Conservation (phyloP, 2,888 invertebrate species). For the Spatulosminthurus flaviceps region DNA sequence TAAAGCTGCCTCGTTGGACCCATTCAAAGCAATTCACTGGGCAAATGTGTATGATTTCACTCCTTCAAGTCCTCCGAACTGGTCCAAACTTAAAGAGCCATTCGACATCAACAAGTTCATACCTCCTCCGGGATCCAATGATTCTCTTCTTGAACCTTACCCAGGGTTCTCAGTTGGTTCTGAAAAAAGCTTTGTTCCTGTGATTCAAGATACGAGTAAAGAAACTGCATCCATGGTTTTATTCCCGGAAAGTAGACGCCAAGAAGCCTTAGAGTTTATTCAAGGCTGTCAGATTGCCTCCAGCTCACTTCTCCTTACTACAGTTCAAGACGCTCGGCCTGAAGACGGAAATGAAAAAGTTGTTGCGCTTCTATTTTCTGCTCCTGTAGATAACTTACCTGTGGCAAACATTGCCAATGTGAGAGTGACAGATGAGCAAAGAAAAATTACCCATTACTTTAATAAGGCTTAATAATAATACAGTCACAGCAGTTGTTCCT, state of each 20-base stretch:
- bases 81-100: constrained; percentile 21
- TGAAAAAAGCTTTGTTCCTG: constrained; percentile 35
- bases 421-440: constrained; percentile 1
- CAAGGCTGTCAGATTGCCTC: constrained; percentile 18
- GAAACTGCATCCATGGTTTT: neutral
- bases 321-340: neutral
- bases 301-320: constrained; percentile 31
- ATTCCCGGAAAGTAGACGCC: constrained; percentile 29
- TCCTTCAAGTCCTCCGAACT: constrained; percentile 39
- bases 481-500: too few species aligned
- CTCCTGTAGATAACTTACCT: neutral
- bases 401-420: constrained; percentile 14
- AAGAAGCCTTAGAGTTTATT: constrained; percentile 32
- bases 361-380: constrained; percentile 25
- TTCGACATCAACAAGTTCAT: constrained; percentile 28
- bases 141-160: neutral
- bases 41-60: constrained; percentile 60
- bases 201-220: constrained; percentile 30
- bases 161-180: constrained; percentile 26
- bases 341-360: constrained; percentile 29
- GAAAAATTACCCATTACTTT: neutral
- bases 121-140: constrained; percentile 24
- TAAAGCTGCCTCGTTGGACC: constrained; percentile 55
- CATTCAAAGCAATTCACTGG: constrained; percentile 59
- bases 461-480: neutral